phyloP scores from a whole-genome alignment of 2,888 invertebrate genomes.

The Cloeon dipterum region DNA sequence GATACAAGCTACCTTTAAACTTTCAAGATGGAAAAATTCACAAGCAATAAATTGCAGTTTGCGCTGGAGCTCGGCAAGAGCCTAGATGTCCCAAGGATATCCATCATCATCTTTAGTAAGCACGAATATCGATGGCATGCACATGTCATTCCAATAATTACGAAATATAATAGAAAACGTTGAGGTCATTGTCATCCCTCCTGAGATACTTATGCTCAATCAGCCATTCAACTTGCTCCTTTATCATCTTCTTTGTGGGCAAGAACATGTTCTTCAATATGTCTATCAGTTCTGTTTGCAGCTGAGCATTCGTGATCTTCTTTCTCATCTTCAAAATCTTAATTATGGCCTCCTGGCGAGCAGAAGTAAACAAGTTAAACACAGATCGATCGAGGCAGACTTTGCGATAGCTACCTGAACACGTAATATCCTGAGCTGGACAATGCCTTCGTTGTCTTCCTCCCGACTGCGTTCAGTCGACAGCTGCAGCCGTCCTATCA shows the following conservation, averaged over 20 bases:
- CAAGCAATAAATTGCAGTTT: too few relatives aligned
- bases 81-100: too few relatives aligned
- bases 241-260: slow-evolving; percentile 97
- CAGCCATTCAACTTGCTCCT: slow-evolving; percentile 98
- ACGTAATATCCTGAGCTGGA: slow-evolving; percentile 82
- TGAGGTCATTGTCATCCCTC: slow-evolving; percentile 90
- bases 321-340: slow-evolving; percentile 98
- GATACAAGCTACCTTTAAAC: too few relatives aligned
- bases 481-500: slow-evolving; percentile 85
- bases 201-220: slow-evolving; percentile 97
- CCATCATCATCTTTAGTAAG: too few relatives aligned
- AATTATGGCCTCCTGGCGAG: slow-evolving; percentile 86
- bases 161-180: slow-evolving; percentile 95
- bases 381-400: not conserved
- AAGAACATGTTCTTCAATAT: slow-evolving; percentile 98
- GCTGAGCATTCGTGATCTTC: slow-evolving; percentile 72
- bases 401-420: slow-evolving; percentile 30
- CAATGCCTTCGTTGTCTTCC: slow-evolving; percentile 96
- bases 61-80: too few relatives aligned
- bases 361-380: slow-evolving; percentile 1
- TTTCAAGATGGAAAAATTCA: too few relatives aligned
- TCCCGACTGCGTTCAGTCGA: slow-evolving; percentile 88
- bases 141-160: slow-evolving; percentile 25
- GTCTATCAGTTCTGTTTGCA: slow-evolving; percentile 94
- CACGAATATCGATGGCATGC: too few relatives aligned